Conservation (phyloP, 1,140 invertebrate genomes). For the Lerema accius region DNA sequence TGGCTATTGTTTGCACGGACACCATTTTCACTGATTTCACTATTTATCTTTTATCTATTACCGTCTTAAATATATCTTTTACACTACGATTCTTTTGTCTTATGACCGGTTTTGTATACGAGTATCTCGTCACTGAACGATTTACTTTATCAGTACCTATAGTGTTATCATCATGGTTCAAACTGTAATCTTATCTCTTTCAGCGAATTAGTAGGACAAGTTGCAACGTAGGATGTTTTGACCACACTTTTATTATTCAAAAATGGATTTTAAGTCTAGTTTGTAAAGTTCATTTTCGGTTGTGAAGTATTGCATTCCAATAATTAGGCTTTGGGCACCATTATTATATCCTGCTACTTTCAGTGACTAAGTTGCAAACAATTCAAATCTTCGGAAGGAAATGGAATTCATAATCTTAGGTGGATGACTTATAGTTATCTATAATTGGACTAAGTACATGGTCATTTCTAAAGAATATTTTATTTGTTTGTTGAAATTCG, state of each 20-base stretch:
- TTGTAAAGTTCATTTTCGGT: constrained; percentile 2
- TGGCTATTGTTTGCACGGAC: constrained; percentile 89
- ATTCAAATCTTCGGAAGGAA: background rate
- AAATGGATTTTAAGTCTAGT: background rate
- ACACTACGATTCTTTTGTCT: constrained; percentile 53
- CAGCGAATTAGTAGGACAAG: constrained; percentile 74
- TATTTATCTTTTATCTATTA: constrained; percentile 29
- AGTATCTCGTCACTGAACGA: constrained; percentile 59
- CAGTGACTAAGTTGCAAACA: background rate
- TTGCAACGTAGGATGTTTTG: constrained; percentile 44
- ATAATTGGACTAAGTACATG: too few relatives aligned
- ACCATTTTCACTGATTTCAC: constrained; percentile 84
- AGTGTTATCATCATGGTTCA: constrained; percentile 53
- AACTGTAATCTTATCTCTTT: constrained; percentile 69
- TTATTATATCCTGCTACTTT: background rate
- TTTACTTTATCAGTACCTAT: constrained; percentile 57
- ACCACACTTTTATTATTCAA: constrained; percentile 7
- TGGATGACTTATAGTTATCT: background rate
- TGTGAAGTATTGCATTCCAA: background rate
- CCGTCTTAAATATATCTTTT: constrained; percentile 33
- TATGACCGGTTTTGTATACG: constrained; percentile 58
- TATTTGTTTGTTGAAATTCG: too few relatives aligned
- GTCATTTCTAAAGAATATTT: too few relatives aligned
- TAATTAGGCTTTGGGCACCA: constrained; percentile 1
- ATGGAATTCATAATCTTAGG: background rate